Percentiles rank a stretch among this genome's conserved stretches.
phyloP scores from a whole-genome alignment of 2,888 invertebrate species.

The Hypolimnas misippus region DNA sequence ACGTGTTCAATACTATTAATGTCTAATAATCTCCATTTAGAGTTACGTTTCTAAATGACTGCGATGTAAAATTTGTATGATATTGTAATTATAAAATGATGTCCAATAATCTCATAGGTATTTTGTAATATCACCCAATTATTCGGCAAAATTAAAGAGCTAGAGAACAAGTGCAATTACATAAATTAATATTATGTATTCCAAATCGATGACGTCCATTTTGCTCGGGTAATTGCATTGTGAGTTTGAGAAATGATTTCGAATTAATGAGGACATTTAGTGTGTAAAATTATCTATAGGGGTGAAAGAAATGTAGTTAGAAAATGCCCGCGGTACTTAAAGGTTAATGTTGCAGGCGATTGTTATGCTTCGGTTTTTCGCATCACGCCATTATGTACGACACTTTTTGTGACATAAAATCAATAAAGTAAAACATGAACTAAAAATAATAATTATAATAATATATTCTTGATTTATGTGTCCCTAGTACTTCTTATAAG shows the following conservation, averaged over 20 bases:
- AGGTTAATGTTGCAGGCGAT: conserved; percentile 29
- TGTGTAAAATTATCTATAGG: conserved; percentile 23
- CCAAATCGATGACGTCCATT: conserved; percentile 70
- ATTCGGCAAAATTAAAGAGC: conserved; percentile 60
- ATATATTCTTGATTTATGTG: not conserved
- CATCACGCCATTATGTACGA: conserved; percentile 19
- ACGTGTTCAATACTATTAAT: conserved; percentile 44
- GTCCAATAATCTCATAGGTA: conserved; percentile 48
- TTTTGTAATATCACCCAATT: conserved; percentile 51
- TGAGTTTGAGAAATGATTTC: conserved; percentile 31
- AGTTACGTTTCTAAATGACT: conserved; percentile 37
- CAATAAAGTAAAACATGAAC: no score
- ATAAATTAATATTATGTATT: conserved; percentile 61
- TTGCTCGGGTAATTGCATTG: conserved; percentile 65
- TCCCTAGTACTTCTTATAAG: not conserved
- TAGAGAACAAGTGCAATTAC: conserved; percentile 77
- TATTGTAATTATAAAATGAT: conserved; percentile 40
- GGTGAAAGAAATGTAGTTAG: conserved; percentile 25
- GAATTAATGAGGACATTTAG: conserved; percentile 49
- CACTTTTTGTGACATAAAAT: not conserved
- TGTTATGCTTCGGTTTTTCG: conserved; percentile 31
- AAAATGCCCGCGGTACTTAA: conserved; percentile 39
- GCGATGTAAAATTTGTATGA: conserved; percentile 36
- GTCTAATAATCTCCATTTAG: conserved; percentile 30
- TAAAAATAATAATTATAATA: not conserved